A percentile compares a stretch with the other conserved stretches of the same genome.
These are phyloP conservation scores for Mionectes macconnelli DNA, from an alignment of 2,113 vertebrate genomes.

Conservation along the genomic window DNA sequence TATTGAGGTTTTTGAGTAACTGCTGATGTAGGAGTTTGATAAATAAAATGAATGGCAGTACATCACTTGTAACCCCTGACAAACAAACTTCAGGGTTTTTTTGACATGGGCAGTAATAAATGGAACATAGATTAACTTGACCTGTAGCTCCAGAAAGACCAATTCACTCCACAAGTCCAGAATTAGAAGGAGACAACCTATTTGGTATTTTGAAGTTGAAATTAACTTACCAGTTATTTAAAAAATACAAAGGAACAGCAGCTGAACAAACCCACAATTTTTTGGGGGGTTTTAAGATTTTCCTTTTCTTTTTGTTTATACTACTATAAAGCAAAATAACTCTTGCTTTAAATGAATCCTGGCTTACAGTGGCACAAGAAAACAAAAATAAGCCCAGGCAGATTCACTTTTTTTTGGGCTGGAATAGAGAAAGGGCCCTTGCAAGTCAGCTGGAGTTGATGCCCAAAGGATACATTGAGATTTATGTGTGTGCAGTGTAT, in stretches of 20 bases:
- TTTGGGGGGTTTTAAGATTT: background rate
- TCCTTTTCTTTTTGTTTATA: background rate
- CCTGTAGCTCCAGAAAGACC: background rate
- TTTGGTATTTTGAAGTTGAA: background rate
- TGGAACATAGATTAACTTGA: background rate
- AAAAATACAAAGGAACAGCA: background rate
- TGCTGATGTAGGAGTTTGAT: slow-evolving; percentile 5
- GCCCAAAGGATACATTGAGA: background rate
- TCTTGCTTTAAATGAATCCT: background rate
- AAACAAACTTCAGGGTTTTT: background rate
- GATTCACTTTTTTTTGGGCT: background rate
- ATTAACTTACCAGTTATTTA: background rate
- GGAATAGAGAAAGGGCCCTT: background rate
- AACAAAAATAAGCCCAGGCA: background rate
- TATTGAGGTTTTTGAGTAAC: background rate
- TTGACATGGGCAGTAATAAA: background rate
- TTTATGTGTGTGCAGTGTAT: background rate
- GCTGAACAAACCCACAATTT: background rate
- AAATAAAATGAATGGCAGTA: background rate
- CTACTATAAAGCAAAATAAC: background rate
- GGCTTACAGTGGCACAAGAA: background rate
- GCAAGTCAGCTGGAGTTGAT: background rate
- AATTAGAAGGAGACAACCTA: background rate
- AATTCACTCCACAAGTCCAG: background rate
- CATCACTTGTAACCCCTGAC: background rate